These are phyloP conservation scores for Columba janthina DNA, from an alignment of 2,113 vertebrate species.

Conservation along the genomic window DNA sequence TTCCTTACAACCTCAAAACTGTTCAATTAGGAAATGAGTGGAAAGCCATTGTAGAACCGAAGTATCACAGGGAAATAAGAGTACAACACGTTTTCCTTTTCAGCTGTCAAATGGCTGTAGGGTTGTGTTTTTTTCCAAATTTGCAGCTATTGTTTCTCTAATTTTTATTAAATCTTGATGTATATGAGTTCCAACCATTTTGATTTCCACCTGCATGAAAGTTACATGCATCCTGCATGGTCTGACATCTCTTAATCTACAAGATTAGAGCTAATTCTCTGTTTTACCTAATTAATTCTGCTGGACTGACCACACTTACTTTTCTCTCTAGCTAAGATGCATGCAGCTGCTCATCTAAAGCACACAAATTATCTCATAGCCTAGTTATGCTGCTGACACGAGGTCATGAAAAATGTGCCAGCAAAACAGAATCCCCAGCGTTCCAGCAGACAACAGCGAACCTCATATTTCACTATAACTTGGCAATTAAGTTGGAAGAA, in stretches of 20 bases:
- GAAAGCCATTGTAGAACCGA: background rate
- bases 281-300: conserved; percentile 29
- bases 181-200: background rate
- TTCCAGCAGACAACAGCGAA: conserved; percentile 56
- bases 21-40: background rate
- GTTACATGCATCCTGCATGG: background rate
- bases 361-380: conserved; percentile 69
- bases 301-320: conserved; percentile 18
- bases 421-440: conserved; percentile 29
- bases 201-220: background rate
- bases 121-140: background rate
- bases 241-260: conserved; percentile 7
- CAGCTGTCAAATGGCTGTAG: background rate
- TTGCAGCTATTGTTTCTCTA: conserved; percentile 10
- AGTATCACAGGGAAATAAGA: background rate
- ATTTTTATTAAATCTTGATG: background rate
- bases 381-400: conserved; percentile 49
- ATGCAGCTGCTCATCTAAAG: conserved; percentile 41
- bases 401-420: conserved; percentile 56
- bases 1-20: background rate
- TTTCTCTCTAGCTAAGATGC: conserved; percentile 13
- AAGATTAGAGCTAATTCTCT: conserved; percentile 24
- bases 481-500: conserved; percentile 50
- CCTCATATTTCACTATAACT: conserved; percentile 63
- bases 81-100: background rate